These are phyloP conservation scores for Perithous albicinctus DNA, from an alignment of 2,888 invertebrate species.

Conservation along the genomic window DNA sequence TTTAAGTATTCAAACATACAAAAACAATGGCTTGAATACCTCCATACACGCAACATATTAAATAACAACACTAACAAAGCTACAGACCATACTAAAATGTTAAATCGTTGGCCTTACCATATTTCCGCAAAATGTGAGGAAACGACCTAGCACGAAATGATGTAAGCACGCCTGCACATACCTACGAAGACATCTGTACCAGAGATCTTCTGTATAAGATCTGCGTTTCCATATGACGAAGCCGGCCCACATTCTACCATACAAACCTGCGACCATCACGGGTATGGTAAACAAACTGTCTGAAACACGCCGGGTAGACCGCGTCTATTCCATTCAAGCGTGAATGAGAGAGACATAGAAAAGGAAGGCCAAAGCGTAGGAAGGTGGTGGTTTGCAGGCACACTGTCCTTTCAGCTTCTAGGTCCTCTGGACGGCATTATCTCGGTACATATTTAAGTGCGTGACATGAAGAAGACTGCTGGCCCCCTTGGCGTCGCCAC, in stretches of 20 bases:
- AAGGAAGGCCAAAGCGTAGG: conserved; percentile 24
- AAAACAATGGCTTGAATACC: too few relatives aligned
- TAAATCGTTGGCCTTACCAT: too few relatives aligned
- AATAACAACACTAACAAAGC: background rate
- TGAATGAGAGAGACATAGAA: conserved; percentile 49
- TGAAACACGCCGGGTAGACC: conserved; percentile 80
- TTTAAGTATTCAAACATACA: too few relatives aligned
- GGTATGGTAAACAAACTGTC: conserved; percentile 84
- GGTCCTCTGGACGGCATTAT: conserved; percentile 81
- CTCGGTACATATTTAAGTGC: conserved; percentile 84
- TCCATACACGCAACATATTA: too few relatives aligned
- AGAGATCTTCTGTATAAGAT: conserved; percentile 27
- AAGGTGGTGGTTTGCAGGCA: conserved; percentile 58
- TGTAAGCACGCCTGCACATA: background rate
- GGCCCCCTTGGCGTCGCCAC: conserved; percentile 65
- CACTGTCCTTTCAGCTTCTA: conserved; percentile 66
- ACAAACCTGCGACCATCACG: conserved; percentile 50
- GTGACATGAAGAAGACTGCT: conserved; percentile 81
- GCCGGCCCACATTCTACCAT: conserved; percentile 14
- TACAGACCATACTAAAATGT: background rate
- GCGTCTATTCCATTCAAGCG: conserved; percentile 78
- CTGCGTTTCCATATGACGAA: conserved; percentile 16
- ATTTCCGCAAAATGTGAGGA: conserved; percentile 18
- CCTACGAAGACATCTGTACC: conserved; percentile 1
- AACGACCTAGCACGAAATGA: background rate